Conservation (phyloP, 2,888 invertebrate genomes). For the Heterodera filipjevi region DNA sequence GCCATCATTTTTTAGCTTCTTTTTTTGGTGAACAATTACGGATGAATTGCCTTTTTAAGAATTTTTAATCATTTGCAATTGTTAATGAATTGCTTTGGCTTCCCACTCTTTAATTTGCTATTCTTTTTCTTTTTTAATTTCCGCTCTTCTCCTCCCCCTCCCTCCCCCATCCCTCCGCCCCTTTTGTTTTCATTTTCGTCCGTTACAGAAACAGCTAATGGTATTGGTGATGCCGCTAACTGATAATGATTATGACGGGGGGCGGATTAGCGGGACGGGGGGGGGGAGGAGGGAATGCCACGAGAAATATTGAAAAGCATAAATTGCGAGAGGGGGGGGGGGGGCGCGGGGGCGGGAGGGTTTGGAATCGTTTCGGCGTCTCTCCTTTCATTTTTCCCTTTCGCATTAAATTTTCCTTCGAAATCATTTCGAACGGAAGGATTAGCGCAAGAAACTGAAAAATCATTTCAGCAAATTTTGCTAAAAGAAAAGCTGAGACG, state of each 20-base stretch:
- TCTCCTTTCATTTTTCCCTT: neutral
- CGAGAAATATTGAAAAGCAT: no score
- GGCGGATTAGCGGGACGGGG: neutral
- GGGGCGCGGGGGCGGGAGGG: neutral
- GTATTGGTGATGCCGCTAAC: neutral
- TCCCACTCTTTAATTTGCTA: neutral
- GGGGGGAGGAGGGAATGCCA: no score
- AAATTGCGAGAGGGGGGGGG: neutral
- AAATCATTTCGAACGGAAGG: neutral
- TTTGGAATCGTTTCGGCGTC: neutral
- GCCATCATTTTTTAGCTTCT: no score
- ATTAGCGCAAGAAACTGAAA: neutral
- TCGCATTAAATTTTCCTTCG: neutral
- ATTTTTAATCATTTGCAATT: no score
- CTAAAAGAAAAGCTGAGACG: neutral
- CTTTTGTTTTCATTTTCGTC: neutral
- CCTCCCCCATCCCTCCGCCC: neutral
- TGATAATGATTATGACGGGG: neutral
- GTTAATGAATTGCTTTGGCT: no score
- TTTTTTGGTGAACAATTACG: no score
- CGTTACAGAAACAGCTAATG: neutral
- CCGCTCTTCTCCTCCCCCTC: neutral
- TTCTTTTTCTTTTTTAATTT: neutral
- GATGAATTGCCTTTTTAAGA: no score
- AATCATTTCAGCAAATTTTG: neutral